These are phyloP conservation scores for Dolichopus griseipennis DNA, from an alignment of 2,888 invertebrate genomes.

Conservation along the genomic window DNA sequence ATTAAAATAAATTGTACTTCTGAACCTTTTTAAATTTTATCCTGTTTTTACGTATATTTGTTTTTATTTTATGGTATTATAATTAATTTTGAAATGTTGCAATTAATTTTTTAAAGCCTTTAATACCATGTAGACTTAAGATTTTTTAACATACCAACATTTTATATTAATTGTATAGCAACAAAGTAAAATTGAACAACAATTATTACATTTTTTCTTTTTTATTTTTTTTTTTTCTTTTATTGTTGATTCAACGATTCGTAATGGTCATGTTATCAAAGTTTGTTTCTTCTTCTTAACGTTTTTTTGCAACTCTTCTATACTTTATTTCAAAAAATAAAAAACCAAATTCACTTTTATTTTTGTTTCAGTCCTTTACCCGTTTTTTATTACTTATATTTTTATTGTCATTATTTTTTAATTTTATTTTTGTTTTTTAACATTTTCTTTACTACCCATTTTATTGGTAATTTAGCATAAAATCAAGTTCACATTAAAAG, in stretches of 20 bases:
- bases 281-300: background rate
- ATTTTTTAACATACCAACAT: no score
- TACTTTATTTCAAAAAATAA: background rate
- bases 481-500: background rate
- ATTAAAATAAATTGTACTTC: no score
- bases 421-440: background rate
- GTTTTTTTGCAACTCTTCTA: background rate
- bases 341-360: no score
- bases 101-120: no score
- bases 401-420: background rate
- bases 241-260: background rate
- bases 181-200: no score
- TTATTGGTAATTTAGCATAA: constrained; percentile 1
- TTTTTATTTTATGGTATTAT: no score
- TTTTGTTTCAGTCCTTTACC: no score
- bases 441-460: background rate
- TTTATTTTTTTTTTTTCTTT: background rate
- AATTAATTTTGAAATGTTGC: no score
- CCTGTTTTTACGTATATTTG: no score
- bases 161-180: no score
- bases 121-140: no score
- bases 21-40: no score
- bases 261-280: background rate
- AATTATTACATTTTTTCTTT: background rate
- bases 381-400: background rate